Percentiles rank a stretch among this genome's conserved stretches.
Evolutionary conservation across 2,888 invertebrate genomes (phyloP).

Genomic region (Clunio marinus): DNA sequence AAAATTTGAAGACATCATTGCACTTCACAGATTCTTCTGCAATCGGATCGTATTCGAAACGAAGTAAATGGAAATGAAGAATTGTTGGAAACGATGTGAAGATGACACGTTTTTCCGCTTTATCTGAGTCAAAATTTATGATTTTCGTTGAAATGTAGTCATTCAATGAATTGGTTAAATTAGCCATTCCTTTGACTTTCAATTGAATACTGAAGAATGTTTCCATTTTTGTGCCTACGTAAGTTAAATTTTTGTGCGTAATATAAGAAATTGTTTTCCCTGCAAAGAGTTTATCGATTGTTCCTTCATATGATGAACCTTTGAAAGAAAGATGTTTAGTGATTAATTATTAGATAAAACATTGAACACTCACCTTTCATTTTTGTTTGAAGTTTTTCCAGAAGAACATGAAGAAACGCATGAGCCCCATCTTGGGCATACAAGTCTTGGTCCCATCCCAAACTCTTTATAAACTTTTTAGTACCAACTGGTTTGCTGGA

Average conservation of each 20-base stretch:
- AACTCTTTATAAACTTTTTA: slow-evolving; percentile 97
- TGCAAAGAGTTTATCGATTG: slow-evolving; percentile 94
- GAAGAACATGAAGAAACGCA: slow-evolving; percentile 79
- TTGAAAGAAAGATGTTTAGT: neutral
- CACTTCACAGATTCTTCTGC: slow-evolving; percentile 98
- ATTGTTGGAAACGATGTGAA: slow-evolving; percentile 97
- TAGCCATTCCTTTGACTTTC: slow-evolving; percentile 97
- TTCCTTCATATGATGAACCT: slow-evolving; percentile 92
- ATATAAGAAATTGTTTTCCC: slow-evolving; percentile 99
- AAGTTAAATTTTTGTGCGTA: slow-evolving; percentile 95
- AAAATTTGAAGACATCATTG: slow-evolving; percentile 92
- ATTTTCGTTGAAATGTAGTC: slow-evolving; percentile 94
- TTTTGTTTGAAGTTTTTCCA: slow-evolving; percentile 97
- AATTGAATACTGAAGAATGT: slow-evolving; percentile 99
- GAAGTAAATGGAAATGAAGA: slow-evolving; percentile 93
- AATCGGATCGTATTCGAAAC: slow-evolving; percentile 97
- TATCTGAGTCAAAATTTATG: slow-evolving; percentile 90
- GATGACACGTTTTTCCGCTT: slow-evolving; percentile 96
- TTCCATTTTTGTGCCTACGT: slow-evolving; percentile 90
- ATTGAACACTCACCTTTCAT: slow-evolving; percentile 68
- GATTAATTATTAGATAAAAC: neutral
- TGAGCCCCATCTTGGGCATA: slow-evolving; percentile 99
- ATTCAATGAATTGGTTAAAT: slow-evolving; percentile 91
- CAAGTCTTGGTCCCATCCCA: slow-evolving; percentile 99
- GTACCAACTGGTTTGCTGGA: slow-evolving; percentile 98